These are phyloP conservation scores for Thalassoma bifasciatum DNA, from an alignment of 2,113 vertebrate species.

Conservation along the genomic window DNA sequence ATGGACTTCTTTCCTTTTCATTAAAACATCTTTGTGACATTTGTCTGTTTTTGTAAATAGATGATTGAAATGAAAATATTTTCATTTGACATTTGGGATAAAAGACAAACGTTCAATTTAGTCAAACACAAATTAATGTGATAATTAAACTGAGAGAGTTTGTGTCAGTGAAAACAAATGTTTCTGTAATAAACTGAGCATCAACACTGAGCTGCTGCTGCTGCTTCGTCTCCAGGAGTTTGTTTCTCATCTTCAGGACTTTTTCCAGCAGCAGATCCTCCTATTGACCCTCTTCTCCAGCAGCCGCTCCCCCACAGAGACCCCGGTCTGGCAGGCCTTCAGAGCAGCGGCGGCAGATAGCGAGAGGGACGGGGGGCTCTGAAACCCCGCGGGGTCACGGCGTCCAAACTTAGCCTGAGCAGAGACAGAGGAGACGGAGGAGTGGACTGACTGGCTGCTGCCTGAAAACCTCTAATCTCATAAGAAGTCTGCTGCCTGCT, in stretches of 20 bases:
- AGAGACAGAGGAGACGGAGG: conserved; percentile 38
- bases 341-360: conserved; percentile 47
- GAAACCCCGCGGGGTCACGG: conserved; percentile 29
- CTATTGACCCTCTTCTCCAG: conserved; percentile 19
- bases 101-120: no score
- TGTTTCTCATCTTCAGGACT: not conserved
- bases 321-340: conserved; percentile 34
- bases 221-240: not conserved
- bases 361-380: not conserved
- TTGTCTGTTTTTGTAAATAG: not conserved
- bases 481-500: conserved; percentile 71
- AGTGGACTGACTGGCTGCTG: conserved; percentile 63
- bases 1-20: not conserved
- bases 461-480: conserved; percentile 78
- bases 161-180: no score
- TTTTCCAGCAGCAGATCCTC: conserved; percentile 10
- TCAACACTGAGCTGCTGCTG: no score
- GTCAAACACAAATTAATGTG: no score
- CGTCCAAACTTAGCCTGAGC: conserved; percentile 48
- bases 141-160: no score
- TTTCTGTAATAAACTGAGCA: no score
- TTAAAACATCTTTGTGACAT: not conserved
- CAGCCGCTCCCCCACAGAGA: conserved; percentile 4
- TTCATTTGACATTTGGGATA: no score
- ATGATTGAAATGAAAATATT: no score